Evolutionary conservation across 1,140 invertebrate genomes (phyloP), one percentile per base, ranked within the genome.

Genomic region (Chironomus striatipennis): DNA sequence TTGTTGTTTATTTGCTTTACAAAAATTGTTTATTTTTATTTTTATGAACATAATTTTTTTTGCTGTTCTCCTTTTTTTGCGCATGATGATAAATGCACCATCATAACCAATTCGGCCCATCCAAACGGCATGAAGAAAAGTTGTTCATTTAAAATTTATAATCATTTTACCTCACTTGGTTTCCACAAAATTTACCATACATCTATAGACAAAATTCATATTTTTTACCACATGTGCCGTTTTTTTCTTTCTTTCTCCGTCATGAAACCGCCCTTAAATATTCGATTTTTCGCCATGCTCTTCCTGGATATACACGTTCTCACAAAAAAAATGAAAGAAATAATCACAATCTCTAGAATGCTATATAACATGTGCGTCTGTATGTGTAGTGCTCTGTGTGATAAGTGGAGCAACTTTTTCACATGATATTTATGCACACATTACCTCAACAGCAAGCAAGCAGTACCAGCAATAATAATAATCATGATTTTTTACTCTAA

Each of bases 211-310:
- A n/a, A n/a, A n/a, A n/a, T n/a, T n/a, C n/a, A n/a, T n/a, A n/a
- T n/a, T n/a, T n/a, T n/a, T n/a, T n/a, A 2, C 24, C 24, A 34
- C 24, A 34, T 34, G 24, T 34, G 24, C 24, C 24, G 24, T 34
- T 47, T 47, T 47, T 57, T 57, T 8, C 43, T 12, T 15, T 47
- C 8, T 47, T 47, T 5, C n/a, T 57, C 43, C 12, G 47, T 57
- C 47, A 15, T 57, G 47, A 57, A 57, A 57, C 47, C 47, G 47
- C 47, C 47, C 47, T 57, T 57, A 57, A 57, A 57, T n/a, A n/a
- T 57, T 57, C 47, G 47, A 57, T 57, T 57, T 57, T 57, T 57
- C n/a, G 10, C 12, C 24, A 15, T n/a, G 12, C 47, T 57, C 47
- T 57, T 15, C n/a, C 47, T 34, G 24, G 24, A 34, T 34, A 34